phyloP scores from a whole-genome alignment of 2,888 invertebrate species.

The Danaus chrysippus region DNA sequence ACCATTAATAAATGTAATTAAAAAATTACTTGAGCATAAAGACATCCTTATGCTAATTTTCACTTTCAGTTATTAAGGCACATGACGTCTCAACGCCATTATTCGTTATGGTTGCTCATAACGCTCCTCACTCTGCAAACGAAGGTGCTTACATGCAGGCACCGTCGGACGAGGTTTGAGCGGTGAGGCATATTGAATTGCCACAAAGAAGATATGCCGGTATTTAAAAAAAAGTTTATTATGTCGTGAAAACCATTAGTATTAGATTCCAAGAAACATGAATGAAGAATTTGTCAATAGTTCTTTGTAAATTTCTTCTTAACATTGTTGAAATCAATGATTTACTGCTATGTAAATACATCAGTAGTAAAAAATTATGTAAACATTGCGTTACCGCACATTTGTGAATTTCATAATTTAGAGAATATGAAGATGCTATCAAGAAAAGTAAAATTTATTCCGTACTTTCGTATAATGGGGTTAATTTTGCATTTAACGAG shows the following conservation, averaged over 20 bases:
- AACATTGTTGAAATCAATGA: too few relatives aligned
- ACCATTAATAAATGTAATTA: not conserved
- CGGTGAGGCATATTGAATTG: conserved; percentile 84
- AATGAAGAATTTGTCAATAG: too few relatives aligned
- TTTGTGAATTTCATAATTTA: conserved; percentile 30
- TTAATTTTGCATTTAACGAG: conserved; percentile 38
- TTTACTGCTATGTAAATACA: too few relatives aligned
- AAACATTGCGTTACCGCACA: not conserved
- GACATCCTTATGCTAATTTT: not conserved
- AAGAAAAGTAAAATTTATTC: conserved; percentile 44
- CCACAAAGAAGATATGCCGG: conserved; percentile 85
- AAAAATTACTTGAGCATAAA: not conserved
- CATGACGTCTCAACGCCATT: conserved; percentile 82
- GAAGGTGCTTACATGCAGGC: conserved; percentile 84
- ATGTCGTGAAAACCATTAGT: not conserved
- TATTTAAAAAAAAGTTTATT: conserved; percentile 44
- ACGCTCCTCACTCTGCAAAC: conserved; percentile 89
- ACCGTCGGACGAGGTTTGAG: conserved; percentile 82
- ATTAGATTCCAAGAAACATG: too few relatives aligned
- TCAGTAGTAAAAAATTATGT: too few relatives aligned
- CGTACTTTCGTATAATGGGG: conserved; percentile 43
- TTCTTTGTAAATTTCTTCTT: too few relatives aligned
- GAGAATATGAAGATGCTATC: conserved; percentile 49
- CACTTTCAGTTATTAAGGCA: conserved; percentile 71
- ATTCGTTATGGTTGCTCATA: conserved; percentile 88